Base-by-base conservation (phyloP, 1,140 invertebrate species). In the Drosophila insularis region DNA sequence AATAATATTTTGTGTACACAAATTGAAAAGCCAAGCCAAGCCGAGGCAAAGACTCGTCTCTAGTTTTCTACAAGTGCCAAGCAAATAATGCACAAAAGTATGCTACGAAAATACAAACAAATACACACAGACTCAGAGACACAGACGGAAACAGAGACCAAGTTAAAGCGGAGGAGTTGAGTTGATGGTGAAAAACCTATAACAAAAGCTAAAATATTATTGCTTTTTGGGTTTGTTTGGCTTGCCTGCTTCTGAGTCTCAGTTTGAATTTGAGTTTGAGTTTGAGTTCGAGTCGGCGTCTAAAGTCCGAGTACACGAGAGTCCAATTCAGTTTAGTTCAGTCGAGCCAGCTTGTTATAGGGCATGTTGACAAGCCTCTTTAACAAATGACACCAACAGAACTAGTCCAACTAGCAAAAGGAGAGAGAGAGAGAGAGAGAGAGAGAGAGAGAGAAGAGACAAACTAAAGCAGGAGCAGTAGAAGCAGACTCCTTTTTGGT, bases 291-390 rank as follows among this genome's bases (percentile, higher is more conserved):
- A 67, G 50, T 37, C 17, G 13, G 21, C 32, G 70, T 40, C 37
- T 23, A 2, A 31, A 58, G 59, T 54, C 63, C 23, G 50, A 63
- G 27, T 31, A 21, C 63, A 53, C 61, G 32, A 35, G 32, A 59
- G 17, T 59, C 43, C 61, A 63, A 58, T 39, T 64, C 55, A 50
- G 43, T 50, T 50, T 21, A 50, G 43, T 50, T 50, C 19, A 50
- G 43, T 50, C 43, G 82, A 86, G 82, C 84, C 69, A 78, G 82
- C 82, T 87, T 87, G 82, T 87, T 87, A 87, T 82, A 84, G 80
- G 82, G 82, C 82, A 86, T 89, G 86, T 89, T 89, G 86, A 89
- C 86, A 89, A 86, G 86, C 86, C 86, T 89, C 86, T 89, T 89
- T 89, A 89, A 86, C 86, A 89, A 89, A 89, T 89, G 86, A 90